Evolutionary conservation across 2,797 vertebrate species (phyloP), one percentile per base, ranked within the genome.

Genomic region (Bovichtus variegatus): DNA sequence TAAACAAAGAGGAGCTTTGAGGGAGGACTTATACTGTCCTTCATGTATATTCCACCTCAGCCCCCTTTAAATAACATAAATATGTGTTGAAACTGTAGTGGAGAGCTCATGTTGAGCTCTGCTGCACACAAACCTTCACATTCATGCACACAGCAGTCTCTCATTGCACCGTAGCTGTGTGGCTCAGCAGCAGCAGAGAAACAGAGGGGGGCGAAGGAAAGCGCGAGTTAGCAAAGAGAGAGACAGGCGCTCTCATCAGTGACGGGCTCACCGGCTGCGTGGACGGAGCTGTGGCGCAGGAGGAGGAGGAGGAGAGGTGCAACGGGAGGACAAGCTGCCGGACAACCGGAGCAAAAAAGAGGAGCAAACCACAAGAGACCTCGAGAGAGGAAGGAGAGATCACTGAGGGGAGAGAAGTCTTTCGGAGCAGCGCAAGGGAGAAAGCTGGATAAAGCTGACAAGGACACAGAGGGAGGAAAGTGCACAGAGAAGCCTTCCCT

Each of bases 201-300:
- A 87, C 79, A 63, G 74, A 80, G 87, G 77, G 83, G 87, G 80
- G 76, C 69, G 88, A 84, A 79, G 81, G 87, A 88, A 79, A 41
- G 85, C 9, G 18, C 72, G 84, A 87, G 89, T 84, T 71, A 81
- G 75, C 80, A 49, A 55, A 51, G 80, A 82, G 84, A 75, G 84
- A 89, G 71, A 88, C 74, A 71, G 75, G 77, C 78, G 61, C 81
- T 89, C 89, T 91, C 83, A 83, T 90, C 89, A 79, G 85, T 78
- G 85, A 85, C 69, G 46, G 84, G 76, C 89, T 92, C 86, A 71
- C 83, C 36, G 80, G 81, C 85, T 89, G 88, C 60, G 51, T 79
- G 91, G 86, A 91, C 87, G 34, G 87, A 89, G 81, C 89, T 80
- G 85, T 83, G 88, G 90, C 71, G 88, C 92, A 85, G 87, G 85